A percentile compares a stretch with the other conserved stretches of the same genome.
phyloP scores from a whole-genome alignment of 2,113 vertebrate species.

The Delphinapterus leucas region DNA sequence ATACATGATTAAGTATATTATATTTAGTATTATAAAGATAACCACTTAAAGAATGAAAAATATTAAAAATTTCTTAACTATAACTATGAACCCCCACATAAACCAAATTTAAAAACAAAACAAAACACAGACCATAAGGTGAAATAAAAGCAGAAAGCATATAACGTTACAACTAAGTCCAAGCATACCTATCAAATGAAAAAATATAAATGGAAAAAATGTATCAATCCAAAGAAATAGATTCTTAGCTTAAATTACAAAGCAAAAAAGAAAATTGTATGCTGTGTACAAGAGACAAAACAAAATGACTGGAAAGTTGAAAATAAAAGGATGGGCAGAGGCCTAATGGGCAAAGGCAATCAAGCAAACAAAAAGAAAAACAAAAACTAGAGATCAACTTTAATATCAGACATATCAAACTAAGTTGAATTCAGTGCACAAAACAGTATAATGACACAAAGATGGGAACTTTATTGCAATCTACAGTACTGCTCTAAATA shows the following conservation, averaged over 20 bases:
- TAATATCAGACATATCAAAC: neutral
- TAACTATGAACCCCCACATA: neutral
- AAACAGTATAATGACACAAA: neutral
- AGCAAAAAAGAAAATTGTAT: neutral
- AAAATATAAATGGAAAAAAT: conserved; percentile 5
- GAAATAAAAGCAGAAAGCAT: conserved; percentile 34
- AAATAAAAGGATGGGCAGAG: neutral
- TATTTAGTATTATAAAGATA: neutral
- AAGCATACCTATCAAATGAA: neutral
- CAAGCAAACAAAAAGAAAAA: neutral
- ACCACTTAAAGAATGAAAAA: neutral
- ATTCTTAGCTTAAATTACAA: neutral
- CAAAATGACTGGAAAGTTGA: neutral
- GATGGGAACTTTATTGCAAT: neutral
- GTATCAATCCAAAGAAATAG: neutral
- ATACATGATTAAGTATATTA: neutral
- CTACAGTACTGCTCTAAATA: neutral
- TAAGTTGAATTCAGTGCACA: neutral
- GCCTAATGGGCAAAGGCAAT: neutral
- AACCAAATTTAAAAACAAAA: neutral
- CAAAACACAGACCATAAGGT: neutral
- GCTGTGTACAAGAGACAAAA: neutral
- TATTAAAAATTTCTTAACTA: neutral
- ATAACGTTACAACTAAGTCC: neutral
- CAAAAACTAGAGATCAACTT: neutral